Percentiles rank a stretch among this genome's conserved stretches.
Evolutionary conservation across 2,888 invertebrate genomes (phyloP).

Genomic region (Allophyes oxyacanthae): DNA sequence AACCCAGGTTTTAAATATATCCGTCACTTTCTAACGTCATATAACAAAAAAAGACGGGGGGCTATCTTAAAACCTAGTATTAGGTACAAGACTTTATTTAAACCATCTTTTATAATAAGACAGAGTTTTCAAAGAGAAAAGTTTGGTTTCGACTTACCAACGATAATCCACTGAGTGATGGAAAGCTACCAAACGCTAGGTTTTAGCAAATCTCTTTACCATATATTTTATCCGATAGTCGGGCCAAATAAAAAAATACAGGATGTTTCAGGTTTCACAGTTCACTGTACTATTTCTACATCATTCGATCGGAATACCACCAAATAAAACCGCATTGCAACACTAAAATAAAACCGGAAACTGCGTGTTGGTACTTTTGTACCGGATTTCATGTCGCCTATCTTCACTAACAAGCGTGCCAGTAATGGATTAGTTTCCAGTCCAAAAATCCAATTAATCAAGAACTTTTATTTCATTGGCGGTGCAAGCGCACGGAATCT

Average conservation of each 20-base stretch:
- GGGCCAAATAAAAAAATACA: conserved; percentile 4
- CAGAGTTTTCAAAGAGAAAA: conserved; percentile 3
- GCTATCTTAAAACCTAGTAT: too few species aligned
- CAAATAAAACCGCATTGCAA: conserved; percentile 46
- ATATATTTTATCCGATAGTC: conserved; percentile 21
- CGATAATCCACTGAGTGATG: conserved; percentile 12
- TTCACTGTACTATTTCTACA: conserved; percentile 48
- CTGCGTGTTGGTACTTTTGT: conserved; percentile 26
- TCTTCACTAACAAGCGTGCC: conserved; percentile 21
- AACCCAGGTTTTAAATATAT: too few species aligned
- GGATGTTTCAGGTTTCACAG: conserved; percentile 39
- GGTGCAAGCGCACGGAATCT: too few species aligned
- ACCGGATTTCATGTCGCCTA: conserved; percentile 12
- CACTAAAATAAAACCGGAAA: conserved; percentile 49
- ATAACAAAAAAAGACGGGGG: too few species aligned
- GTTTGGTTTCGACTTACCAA: not conserved
- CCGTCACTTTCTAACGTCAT: too few species aligned
- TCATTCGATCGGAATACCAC: conserved; percentile 35
- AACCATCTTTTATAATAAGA: too few species aligned
- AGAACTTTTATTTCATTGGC: too few species aligned
- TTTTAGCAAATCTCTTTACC: conserved; percentile 10
- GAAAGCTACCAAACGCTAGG: not conserved
- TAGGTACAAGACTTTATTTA: too few species aligned
- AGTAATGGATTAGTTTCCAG: conserved; percentile 33
- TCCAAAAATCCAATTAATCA: conserved; percentile 22